Evolutionary conservation across 92 coral and sea anemone species (phyloP).

Genomic region (Plumapathes pennacea): DNA sequence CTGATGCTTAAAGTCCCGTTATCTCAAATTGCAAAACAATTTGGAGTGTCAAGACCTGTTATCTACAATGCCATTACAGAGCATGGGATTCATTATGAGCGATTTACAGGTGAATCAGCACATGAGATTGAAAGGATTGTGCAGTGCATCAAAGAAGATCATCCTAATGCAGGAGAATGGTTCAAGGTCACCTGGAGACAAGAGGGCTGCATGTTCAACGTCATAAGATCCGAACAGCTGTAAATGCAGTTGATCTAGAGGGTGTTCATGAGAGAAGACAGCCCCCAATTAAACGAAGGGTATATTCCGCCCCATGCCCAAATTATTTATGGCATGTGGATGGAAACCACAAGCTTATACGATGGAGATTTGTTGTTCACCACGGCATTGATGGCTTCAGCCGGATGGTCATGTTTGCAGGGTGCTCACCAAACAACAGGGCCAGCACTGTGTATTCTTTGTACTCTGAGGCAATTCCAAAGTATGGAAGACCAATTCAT

Average conservation of each 20-base stretch:
- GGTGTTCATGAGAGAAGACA: background rate
- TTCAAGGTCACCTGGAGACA: conserved; percentile 24
- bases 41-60: background rate
- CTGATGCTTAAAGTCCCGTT: no score
- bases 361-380: conserved; percentile 37
- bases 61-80: background rate
- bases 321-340: conserved; percentile 28
- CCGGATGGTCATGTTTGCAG: conserved; percentile 16
- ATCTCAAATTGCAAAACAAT: no score
- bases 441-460: conserved; percentile 21
- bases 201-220: conserved; percentile 28
- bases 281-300: conserved; percentile 20
- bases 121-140: background rate
- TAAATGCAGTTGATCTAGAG: no score
- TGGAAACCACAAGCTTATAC: conserved; percentile 31
- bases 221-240: conserved; percentile 5
- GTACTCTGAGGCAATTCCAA: conserved; percentile 4
- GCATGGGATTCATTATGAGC: no score
- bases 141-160: background rate
- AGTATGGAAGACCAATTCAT: conserved; percentile 22
- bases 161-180: conserved; percentile 42
- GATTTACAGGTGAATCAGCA: background rate
- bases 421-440: conserved; percentile 19
- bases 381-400: conserved; percentile 34
- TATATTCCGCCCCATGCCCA: conserved; percentile 25